Evolutionary conservation across 1,140 invertebrate species (phyloP), one percentile per base, ranked within the genome.

Genomic region (Helicoverpa armigera): DNA sequence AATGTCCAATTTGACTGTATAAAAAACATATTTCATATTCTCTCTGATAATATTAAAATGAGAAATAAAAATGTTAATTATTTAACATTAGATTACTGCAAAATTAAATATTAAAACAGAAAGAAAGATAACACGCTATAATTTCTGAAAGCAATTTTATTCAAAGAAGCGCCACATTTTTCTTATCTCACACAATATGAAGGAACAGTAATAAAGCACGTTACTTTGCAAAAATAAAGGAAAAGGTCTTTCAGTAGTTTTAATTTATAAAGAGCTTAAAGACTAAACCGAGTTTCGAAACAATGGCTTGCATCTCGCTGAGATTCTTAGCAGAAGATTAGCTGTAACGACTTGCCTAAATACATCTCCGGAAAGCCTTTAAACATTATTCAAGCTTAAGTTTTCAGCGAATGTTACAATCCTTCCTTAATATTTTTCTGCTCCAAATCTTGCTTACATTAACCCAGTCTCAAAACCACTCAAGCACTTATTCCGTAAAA

Each of bases 241-340:
- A n/a, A 65, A 65, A 11, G 5, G 61, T 43, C 31, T 65, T 65
- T 31, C 0, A 43, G 61, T 48, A 65, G 61, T 65, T 65, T 65
- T 65, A 65, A 65, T 65, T 43, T 65, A 65, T 65, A 31, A 31
- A 65, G 31, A 65, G 61, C 35, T 35, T 43, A 35, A 11, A 13
- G 29, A 65, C 14, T 65, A 43, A 65, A 65, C 14, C 3, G 14
- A 16, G 65, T 69, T 51, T 4, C 23, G 48, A 63, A 63, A 63
- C 60, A 63, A 35, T 23, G 58, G 16, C 16, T 60, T 18, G 58
- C 48, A 67, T 11, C 18, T 51, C 23, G 43, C 48, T 69, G 18
- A 51, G 16, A 50, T 69, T 31, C 18, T 48, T 51, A 3, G 2
- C 2, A 23, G 10, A 13, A 69, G 65, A 69, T 69, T 51, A 51